Base-by-base conservation (phyloP, 2,797 vertebrate species). In the Poecilia wingei region DNA sequence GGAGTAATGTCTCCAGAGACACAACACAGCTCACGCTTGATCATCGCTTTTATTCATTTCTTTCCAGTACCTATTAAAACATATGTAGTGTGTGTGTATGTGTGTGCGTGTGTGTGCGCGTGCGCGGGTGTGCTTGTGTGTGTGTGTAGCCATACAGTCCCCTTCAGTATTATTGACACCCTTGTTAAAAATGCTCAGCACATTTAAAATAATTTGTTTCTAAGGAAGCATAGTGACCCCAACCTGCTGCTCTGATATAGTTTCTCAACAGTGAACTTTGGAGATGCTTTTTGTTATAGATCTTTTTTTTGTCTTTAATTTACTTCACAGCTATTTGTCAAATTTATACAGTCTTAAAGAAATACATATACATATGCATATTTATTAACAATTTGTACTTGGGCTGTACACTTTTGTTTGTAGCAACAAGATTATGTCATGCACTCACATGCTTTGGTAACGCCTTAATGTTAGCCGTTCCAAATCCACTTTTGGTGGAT, bases 1-100 rank as follows among this genome's bases (percentile, higher is more conserved):
- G 57, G 80, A 86, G 80, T 64, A 82, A 31, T 9, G 74, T 88
- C 91, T 85, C 88, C 3, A 0, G 90, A 82, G 92, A 90, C 77
- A 45, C 79, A 83, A 82, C 82, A 79, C 71, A 53, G 59, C 47
- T 75, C 75, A 79, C 74, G 80, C 80, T 77, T 79, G 69, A 86
- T 81, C 49, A 55, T 79, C 7, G 9, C n/a, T 71, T 69, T 43
- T 77, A 47, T 46, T 71, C 28, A n/a, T 28, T 41, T 64, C 8
- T 6, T 25, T 78, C 55, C 47, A 10, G 10, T 46, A 36, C 2
- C 9, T 68, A 70, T 28, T 75, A 59, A 75, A 57, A 6, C 41
- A 7, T 8, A 69, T 79, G 12, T 75, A 53, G 8, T 43, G 1
- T 39, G 1, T 41, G 39, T 39, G 33, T 36, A 3, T 36, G 33